Conservation (phyloP, 2,888 invertebrate genomes). For the Macrophya alboannulata region DNA sequence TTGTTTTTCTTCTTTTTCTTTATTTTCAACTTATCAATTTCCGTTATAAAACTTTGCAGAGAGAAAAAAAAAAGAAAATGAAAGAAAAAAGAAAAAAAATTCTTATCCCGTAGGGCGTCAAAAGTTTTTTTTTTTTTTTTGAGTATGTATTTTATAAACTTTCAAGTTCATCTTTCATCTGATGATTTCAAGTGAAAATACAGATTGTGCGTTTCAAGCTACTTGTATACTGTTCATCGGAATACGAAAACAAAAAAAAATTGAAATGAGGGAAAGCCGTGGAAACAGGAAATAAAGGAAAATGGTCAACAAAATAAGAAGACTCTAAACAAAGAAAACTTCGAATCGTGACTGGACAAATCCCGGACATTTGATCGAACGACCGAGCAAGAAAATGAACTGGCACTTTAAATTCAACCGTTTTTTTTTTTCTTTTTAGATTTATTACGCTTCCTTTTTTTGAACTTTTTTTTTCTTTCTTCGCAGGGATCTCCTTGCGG, state of each 20-base stretch:
- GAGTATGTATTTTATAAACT: background rate
- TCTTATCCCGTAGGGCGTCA: background rate
- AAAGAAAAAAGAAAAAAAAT: background rate
- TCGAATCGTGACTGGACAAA: conserved; percentile 11
- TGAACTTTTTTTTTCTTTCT: background rate
- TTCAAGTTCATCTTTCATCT: background rate
- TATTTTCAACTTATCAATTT: conserved; percentile 10
- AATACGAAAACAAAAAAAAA: background rate
- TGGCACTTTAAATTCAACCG: background rate
- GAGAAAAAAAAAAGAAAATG: background rate
- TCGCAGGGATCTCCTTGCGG: background rate
- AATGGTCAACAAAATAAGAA: background rate
- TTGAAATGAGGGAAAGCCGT: background rate
- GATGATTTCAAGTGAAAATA: background rate
- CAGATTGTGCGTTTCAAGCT: background rate
- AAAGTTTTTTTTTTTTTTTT: background rate
- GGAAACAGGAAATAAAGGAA: background rate
- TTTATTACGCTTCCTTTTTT: background rate
- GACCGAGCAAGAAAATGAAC: background rate
- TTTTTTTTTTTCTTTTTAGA: background rate
- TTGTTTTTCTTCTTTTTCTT: background rate
- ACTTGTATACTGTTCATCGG: background rate
- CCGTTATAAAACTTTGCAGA: background rate
- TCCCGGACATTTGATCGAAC: conserved; percentile 31
- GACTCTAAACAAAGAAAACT: background rate